phyloP scores from a whole-genome alignment of 2,797 vertebrate genomes.

The Holocentrus rufus region DNA sequence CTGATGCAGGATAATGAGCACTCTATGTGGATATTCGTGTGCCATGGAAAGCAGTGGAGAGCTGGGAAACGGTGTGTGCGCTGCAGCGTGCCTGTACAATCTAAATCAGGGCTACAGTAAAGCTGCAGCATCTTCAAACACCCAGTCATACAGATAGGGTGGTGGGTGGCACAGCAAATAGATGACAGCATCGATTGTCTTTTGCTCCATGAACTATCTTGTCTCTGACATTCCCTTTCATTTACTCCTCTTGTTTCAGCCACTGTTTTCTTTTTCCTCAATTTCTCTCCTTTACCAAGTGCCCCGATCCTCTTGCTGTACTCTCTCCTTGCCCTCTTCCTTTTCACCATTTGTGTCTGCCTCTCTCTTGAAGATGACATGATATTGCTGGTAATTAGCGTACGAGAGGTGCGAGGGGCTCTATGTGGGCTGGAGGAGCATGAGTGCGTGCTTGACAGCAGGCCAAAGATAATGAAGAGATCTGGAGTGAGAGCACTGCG shows the following conservation, averaged over 20 bases:
- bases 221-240: slow-evolving; percentile 46
- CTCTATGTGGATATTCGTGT: not conserved
- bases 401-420: slow-evolving; percentile 29
- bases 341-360: slow-evolving; percentile 20
- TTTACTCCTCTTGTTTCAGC: slow-evolving; percentile 16
- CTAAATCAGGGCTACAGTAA: slow-evolving; percentile 24
- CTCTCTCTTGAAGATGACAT: slow-evolving; percentile 56
- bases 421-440: slow-evolving; percentile 33
- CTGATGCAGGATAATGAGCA: not conserved
- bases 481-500: slow-evolving; percentile 35
- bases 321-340: slow-evolving; percentile 14
- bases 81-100: too few relatives aligned
- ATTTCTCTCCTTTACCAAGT: slow-evolving; percentile 15
- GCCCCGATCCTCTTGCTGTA: not conserved
- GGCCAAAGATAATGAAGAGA: slow-evolving; percentile 65
- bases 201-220: slow-evolving; percentile 40
- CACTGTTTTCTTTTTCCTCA: slow-evolving; percentile 14
- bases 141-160: not conserved
- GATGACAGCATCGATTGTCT: slow-evolving; percentile 59
- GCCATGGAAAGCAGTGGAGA: slow-evolving; percentile 8
- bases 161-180: slow-evolving; percentile 48
- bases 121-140: not conserved
- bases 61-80: not conserved
- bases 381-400: slow-evolving; percentile 61
- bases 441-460: slow-evolving; percentile 48